These are phyloP conservation scores for Epinephelus fuscoguttatus DNA, from an alignment of 2,113 vertebrate genomes.

Conservation along the genomic window DNA sequence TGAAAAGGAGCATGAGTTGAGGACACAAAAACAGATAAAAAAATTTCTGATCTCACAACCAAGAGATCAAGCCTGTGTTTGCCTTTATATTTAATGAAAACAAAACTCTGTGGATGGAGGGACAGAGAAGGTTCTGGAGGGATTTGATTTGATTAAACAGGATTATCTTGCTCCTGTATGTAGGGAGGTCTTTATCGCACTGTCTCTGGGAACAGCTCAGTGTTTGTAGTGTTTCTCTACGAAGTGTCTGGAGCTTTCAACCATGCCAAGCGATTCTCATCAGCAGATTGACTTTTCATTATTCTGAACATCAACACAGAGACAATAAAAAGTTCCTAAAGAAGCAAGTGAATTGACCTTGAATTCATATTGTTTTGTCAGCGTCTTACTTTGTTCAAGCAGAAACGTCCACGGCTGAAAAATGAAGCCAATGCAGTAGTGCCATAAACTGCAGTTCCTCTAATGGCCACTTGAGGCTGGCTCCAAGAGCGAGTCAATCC, in stretches of 20 bases:
- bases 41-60: too few relatives aligned
- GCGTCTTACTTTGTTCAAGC: not conserved
- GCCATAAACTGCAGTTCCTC: too few relatives aligned
- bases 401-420: too few relatives aligned
- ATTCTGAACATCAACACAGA: not conserved
- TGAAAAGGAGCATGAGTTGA: too few relatives aligned
- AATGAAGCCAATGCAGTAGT: too few relatives aligned
- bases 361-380: not conserved
- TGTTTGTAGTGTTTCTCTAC: not conserved
- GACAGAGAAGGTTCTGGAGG: conserved; percentile 32
- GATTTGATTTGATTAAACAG: conserved; percentile 41
- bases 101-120: too few relatives aligned
- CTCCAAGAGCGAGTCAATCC: too few relatives aligned
- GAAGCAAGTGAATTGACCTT: not conserved
- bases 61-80: too few relatives aligned
- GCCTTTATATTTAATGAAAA: too few relatives aligned
- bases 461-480: too few relatives aligned
- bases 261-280: not conserved
- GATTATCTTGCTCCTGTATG: conserved; percentile 14
- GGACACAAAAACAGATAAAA: too few relatives aligned
- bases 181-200: not conserved
- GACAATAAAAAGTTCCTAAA: not conserved
- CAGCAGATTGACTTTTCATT: not conserved
- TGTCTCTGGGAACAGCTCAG: not conserved
- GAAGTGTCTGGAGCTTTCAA: not conserved